A percentile compares a stretch with the other conserved stretches of the same genome.
phyloP scores from a whole-genome alignment of 2,113 vertebrate species.

The Fulica atra region DNA sequence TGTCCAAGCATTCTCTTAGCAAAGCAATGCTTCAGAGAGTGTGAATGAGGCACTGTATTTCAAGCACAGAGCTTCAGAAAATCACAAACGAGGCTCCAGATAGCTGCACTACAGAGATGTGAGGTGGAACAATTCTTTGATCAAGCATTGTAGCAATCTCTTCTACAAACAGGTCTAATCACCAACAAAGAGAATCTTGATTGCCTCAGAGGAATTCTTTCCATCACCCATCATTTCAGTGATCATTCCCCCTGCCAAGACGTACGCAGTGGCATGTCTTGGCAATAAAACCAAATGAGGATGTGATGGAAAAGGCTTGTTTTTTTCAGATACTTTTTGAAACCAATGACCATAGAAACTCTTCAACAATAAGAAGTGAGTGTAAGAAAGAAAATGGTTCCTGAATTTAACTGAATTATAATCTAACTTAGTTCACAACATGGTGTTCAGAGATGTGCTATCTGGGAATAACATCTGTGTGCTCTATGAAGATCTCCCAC shows the following conservation, averaged over 20 bases:
- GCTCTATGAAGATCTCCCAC: not conserved
- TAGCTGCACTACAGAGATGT: not conserved
- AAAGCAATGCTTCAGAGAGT: not conserved
- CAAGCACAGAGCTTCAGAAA: not conserved
- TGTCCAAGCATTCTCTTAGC: not conserved
- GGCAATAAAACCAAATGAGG: not conserved
- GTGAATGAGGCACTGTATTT: not conserved
- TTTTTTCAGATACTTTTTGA: not conserved
- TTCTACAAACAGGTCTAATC: not conserved
- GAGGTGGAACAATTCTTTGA: not conserved
- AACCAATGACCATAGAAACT: not conserved
- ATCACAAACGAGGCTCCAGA: not conserved
- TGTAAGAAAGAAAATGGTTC: not conserved
- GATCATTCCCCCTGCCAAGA: not conserved
- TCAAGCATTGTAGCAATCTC: not conserved
- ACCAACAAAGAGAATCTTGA: not conserved
- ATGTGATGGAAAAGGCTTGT: not conserved
- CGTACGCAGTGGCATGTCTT: not conserved
- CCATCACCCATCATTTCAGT: not conserved
- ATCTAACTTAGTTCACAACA: not conserved
- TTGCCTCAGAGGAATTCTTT: not conserved
- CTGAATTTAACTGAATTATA: not conserved
- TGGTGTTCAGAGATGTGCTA: not conserved
- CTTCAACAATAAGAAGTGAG: not conserved
- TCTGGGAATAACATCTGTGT: not conserved